Evolutionary conservation across 53 echinoderm and acorn worm genomes (phyloP).

Genomic region (Holothuria leucospilota): DNA sequence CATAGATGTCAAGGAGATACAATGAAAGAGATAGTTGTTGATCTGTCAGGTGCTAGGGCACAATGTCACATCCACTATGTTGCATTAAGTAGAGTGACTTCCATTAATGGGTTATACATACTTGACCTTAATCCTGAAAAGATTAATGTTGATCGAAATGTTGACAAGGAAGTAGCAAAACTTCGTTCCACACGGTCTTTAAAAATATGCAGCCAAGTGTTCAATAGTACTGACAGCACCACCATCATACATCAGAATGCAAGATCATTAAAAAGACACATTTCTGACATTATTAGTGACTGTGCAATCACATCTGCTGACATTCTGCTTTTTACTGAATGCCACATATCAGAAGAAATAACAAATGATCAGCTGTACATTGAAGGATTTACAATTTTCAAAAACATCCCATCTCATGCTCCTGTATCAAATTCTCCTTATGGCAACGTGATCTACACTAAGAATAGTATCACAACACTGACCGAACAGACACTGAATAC

Average conservation of each 20-base stretch:
- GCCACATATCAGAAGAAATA: background rate
- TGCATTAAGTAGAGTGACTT: constrained; percentile 60
- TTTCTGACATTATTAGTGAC: constrained; percentile 26
- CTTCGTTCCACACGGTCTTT: background rate
- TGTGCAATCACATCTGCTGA: constrained; percentile 26
- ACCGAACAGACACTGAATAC: constrained; percentile 9
- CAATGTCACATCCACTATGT: constrained; percentile 50
- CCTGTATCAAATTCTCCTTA: constrained; percentile 10
- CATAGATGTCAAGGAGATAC: constrained; percentile 51
- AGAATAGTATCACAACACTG: background rate
- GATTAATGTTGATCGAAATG: constrained; percentile 45
- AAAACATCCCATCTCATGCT: background rate
- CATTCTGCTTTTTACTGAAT: constrained; percentile 42
- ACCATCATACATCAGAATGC: constrained; percentile 46
- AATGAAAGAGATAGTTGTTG: constrained; percentile 19
- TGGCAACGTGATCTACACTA: constrained; percentile 35
- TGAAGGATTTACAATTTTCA: constrained; percentile 16
- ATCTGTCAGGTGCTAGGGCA: background rate
- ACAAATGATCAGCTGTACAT: background rate
- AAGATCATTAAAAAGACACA: constrained; percentile 17
- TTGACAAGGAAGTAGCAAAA: constrained; percentile 35
- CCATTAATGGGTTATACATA: constrained; percentile 27
- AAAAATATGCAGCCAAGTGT: background rate
- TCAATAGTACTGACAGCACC: background rate
- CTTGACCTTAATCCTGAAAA: constrained; percentile 22